Evolutionary conservation across 1,140 invertebrate species (phyloP).

Genomic region (Drosophila lini): DNA sequence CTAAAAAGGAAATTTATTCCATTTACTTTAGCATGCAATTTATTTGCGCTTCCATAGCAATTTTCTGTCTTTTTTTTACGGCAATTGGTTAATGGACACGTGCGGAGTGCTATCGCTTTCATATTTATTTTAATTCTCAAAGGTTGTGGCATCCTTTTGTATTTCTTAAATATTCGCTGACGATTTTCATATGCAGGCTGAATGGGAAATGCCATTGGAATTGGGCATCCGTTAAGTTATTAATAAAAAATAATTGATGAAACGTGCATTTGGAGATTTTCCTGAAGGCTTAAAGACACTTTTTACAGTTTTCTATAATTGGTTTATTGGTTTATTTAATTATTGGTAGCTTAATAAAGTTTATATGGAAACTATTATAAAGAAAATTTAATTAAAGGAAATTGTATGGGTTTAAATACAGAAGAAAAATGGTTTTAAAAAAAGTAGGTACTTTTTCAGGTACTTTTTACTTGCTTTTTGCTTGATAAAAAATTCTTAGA

Average conservation of each 20-base stretch:
- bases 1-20: conserved; percentile 24
- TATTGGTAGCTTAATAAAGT: background rate
- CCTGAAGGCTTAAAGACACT: background rate
- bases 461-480: too few relatives aligned
- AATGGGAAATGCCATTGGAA: background rate
- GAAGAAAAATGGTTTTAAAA: background rate
- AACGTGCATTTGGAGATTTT: background rate
- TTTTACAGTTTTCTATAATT: background rate
- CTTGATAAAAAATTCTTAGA: background rate
- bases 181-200: background rate
- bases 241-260: background rate
- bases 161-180: conserved; percentile 1
- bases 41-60: conserved; percentile 11
- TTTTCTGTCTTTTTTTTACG: background rate
- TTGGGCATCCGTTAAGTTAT: background rate
- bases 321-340: background rate
- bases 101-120: conserved; percentile 11
- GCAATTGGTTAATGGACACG: conserved; percentile 16
- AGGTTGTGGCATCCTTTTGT: background rate
- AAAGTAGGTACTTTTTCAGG: background rate
- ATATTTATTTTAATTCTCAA: conserved; percentile 4
- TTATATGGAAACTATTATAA: too few relatives aligned
- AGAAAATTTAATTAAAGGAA: background rate
- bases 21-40: conserved; percentile 16
- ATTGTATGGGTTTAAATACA: background rate